phyloP scores from a whole-genome alignment of 92 coral and sea anemone genomes.

The Parazoanthus darwini region DNA sequence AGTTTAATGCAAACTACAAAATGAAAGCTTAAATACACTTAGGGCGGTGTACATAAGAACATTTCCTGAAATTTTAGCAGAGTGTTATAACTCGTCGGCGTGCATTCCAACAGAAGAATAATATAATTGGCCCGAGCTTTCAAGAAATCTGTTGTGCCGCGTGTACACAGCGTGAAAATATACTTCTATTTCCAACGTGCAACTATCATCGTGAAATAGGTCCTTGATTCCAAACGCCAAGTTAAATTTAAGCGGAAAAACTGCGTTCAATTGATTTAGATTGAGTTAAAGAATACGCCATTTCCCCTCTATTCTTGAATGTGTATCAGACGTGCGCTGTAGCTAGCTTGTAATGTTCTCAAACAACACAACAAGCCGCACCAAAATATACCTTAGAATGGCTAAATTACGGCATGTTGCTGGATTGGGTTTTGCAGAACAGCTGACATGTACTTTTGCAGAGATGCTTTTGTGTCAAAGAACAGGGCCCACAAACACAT shows the following conservation, averaged over 20 bases:
- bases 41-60: conserved; percentile 40
- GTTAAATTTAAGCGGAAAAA: not conserved
- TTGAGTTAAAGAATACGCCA: not conserved
- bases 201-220: not conserved
- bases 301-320: not conserved
- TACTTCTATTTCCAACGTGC: not conserved
- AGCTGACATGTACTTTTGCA: not conserved
- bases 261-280: not conserved
- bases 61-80: conserved; percentile 46
- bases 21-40: not conserved
- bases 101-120: conserved; percentile 40
- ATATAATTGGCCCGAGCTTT: not conserved
- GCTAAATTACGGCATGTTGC: not conserved
- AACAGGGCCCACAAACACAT: not conserved
- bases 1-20: not conserved
- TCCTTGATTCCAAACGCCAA: not conserved
- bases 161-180: conserved; percentile 26
- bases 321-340: not conserved
- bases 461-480: not conserved
- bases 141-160: not conserved
- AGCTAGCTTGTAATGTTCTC: not conserved
- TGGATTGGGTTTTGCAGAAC: conserved; percentile 9
- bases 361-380: not conserved
- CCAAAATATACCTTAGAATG: not conserved
- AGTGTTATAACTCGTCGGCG: conserved; percentile 9